Conservation (phyloP, 2,797 vertebrate genomes). For the Sebastes nivosus region DNA sequence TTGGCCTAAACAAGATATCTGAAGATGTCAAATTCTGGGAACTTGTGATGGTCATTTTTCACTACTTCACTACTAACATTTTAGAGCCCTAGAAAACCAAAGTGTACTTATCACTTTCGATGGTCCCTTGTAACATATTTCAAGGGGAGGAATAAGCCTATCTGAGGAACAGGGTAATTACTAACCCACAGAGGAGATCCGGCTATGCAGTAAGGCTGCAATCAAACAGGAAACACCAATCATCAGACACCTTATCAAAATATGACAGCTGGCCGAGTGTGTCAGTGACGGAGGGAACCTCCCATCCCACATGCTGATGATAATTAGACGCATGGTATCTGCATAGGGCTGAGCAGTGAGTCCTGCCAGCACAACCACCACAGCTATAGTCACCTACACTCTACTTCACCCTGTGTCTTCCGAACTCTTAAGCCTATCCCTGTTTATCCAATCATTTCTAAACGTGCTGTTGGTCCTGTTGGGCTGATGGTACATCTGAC, state of each 20-base stretch:
- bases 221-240: conserved; percentile 34
- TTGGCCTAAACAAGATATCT: neutral
- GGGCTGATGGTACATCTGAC: conserved; percentile 6
- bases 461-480: conserved; percentile 3
- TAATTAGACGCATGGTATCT: conserved; percentile 56
- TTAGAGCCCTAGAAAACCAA: neutral
- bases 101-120: neutral
- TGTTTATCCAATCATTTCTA: conserved; percentile 1
- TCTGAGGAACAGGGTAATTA: neutral
- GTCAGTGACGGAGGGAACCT: conserved; percentile 46
- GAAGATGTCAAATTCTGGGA: neutral
- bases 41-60: neutral
- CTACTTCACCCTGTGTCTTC: neutral
- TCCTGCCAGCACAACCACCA: conserved; percentile 8
- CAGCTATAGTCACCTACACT: neutral
- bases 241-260: conserved; percentile 57
- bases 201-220: conserved; percentile 3
- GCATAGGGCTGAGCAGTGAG: conserved; percentile 25
- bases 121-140: neutral
- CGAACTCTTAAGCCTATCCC: neutral
- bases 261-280: conserved; percentile 59
- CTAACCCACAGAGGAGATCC: neutral
- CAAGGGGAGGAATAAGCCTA: neutral
- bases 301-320: conserved; percentile 56
- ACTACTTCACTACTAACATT: neutral